Percentiles rank a stretch among this genome's conserved stretches.
phyloP scores from a whole-genome alignment of 2,113 vertebrate genomes.

The Gallinago undulata region DNA sequence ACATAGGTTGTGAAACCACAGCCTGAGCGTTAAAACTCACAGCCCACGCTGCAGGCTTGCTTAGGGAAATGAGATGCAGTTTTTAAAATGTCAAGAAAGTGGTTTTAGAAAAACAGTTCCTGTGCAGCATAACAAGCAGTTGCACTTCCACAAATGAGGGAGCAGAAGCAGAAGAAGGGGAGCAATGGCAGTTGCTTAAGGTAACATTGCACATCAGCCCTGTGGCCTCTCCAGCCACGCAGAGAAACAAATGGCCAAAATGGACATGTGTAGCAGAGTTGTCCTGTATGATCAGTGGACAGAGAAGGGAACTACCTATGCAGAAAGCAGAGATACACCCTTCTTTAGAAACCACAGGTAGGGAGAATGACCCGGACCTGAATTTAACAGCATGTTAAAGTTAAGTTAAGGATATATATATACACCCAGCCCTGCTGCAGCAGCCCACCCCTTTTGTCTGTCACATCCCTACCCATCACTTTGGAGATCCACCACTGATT shows the following conservation, averaged over 20 bases:
- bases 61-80: neutral
- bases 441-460: accelerated
- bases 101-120: neutral
- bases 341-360: neutral
- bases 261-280: accelerated
- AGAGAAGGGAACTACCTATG: neutral
- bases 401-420: neutral
- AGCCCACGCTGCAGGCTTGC: neutral
- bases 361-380: neutral
- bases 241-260: neutral
- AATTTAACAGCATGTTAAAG: neutral
- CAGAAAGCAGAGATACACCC: neutral
- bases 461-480: neutral
- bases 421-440: neutral
- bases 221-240: neutral
- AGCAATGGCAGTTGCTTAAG: neutral
- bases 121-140: neutral
- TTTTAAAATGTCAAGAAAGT: neutral
- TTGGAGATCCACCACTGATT: neutral
- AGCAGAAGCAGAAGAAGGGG: neutral
- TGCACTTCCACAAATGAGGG: neutral
- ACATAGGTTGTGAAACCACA: neutral
- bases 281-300: neutral
- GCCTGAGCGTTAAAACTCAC: neutral
- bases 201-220: accelerated